Evolutionary conservation across 2,113 vertebrate genomes (phyloP), one percentile per base, ranked within the genome.

Genomic region (Struthidea cinerea): DNA sequence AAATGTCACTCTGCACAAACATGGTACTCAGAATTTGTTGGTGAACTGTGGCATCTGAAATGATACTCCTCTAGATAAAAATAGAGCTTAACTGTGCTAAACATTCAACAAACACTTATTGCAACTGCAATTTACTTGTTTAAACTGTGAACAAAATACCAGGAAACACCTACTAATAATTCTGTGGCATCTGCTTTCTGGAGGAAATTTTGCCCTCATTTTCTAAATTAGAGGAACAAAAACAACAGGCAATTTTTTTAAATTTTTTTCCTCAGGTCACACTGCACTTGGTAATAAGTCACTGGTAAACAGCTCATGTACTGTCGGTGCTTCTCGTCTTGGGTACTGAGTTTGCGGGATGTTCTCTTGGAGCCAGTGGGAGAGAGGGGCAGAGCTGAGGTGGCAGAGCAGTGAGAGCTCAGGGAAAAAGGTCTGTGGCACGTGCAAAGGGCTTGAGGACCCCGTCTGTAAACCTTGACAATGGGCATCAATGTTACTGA

Each of bases 181-280:
- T 85, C 26, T 32, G 27, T 53, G 57, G 37, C 69, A 77, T 74
- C 61, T 96, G 33, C n/a, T 76, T 93, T 94, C 32, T 91, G 67
- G 37, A 83, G 47, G 41, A 96, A 94, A 93, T 86, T 35, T 55
- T 75, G 63, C 50, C 30, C 64, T 64, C 16, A 39, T 84, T 90
- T 94, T 84, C 50, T 92, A 92, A 93, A 84, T 86, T 46, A 94
- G 64, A 87, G 47, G 65, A 94, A 77, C 60, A 89, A 89, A 70
- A 96, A 76, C 65, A 91, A 30, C 32, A 13, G 30, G 15, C 50
- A 6, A 9, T 89, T 41, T 1, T 67, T 23, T 39, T 46, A n/a
- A n/a, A n/a, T n/a, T 55, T 37, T 39, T 53, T 53, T 33, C 6
- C 49, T 74, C 2, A 8, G 37, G 44, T 88, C 16, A 10, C 57